A percentile compares a stretch with the other conserved stretches of the same genome.
Evolutionary conservation across 2,797 vertebrate species (phyloP).

Genomic region (Champsocephalus gunnari): DNA sequence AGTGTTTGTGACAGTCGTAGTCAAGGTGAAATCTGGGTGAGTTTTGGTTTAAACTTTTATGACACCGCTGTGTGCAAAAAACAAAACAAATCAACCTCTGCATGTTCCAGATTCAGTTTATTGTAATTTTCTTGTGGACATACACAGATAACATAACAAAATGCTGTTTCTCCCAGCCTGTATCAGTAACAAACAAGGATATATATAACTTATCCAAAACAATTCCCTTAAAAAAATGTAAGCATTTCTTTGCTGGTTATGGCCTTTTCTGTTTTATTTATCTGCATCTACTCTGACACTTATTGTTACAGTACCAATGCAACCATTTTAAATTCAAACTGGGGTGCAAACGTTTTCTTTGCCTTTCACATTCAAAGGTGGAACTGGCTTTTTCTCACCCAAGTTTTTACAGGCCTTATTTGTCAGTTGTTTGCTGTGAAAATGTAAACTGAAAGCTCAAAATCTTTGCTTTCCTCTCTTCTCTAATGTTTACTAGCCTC

Average conservation of each 20-base stretch:
- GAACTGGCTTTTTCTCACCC: neutral
- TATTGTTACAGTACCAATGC: neutral
- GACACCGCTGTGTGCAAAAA: neutral
- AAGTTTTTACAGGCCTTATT: constrained; percentile 8
- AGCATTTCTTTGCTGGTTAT: neutral
- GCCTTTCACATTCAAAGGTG: neutral
- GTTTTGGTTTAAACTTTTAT: constrained; percentile 9
- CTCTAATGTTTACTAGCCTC: constrained; percentile 62
- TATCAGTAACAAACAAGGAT: no score
- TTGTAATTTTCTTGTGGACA: no score
- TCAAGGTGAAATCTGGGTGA: constrained; percentile 58
- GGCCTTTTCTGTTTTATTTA: neutral
- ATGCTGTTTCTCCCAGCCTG: no score
- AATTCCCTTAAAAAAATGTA: no score
- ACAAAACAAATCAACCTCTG: neutral
- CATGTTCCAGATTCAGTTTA: neutral
- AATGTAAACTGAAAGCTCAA: constrained; percentile 43
- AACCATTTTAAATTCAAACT: neutral
- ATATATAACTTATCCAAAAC: no score
- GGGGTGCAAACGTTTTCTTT: neutral
- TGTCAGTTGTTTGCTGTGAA: constrained; percentile 26
- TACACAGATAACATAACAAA: no score
- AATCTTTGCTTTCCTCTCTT: constrained; percentile 32
- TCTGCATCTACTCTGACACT: neutral
- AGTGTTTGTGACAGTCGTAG: constrained; percentile 43